Evolutionary conservation across 1,140 invertebrate species (phyloP).

Genomic region (Lepeophtheirus salmonis): DNA sequence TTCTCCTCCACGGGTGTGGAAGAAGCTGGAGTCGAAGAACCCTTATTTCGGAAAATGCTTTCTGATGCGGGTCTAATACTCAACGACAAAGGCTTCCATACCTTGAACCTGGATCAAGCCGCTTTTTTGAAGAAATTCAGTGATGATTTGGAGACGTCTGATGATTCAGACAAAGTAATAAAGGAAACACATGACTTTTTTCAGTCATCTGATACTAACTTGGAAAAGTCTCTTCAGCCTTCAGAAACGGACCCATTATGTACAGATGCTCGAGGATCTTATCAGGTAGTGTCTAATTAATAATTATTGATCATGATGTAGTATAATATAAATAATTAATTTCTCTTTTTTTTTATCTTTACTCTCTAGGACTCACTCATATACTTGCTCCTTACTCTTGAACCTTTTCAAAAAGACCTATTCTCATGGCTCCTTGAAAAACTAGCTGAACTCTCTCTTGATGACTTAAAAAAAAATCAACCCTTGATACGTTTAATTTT

Average conservation of each 20-base stretch:
- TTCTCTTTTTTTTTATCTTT: background rate
- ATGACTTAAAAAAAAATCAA: background rate
- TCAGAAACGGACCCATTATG: background rate
- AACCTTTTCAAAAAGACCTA: background rate
- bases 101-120: background rate
- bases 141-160: background rate
- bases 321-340: background rate
- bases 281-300: too few relatives aligned
- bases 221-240: background rate
- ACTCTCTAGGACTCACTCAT: background rate
- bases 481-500: constrained; percentile 1
- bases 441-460: background rate
- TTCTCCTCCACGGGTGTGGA: background rate
- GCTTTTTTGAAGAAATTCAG: background rate
- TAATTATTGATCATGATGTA: too few relatives aligned
- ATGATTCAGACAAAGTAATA: background rate
- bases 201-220: background rate
- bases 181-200: background rate
- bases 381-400: background rate
- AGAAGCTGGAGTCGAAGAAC: background rate
- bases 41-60: background rate
- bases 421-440: constrained; percentile 8
- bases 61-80: background rate
- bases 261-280: background rate
- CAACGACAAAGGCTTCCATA: background rate